Conservation (phyloP, 1,140 invertebrate genomes). For the Oedothorax gibbosus region DNA sequence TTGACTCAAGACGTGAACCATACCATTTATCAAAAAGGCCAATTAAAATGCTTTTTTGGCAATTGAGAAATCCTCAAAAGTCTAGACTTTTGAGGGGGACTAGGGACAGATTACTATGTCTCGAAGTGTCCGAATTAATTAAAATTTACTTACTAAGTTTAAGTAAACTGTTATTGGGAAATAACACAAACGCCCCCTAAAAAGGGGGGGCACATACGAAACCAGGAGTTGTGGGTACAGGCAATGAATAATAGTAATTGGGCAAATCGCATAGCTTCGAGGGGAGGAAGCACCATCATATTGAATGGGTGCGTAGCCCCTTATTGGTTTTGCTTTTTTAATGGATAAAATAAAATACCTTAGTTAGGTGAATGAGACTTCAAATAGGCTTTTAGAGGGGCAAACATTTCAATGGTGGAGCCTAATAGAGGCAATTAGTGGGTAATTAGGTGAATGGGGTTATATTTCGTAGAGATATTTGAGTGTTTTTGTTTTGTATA, state of each 20-base stretch:
- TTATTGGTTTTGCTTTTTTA: too few relatives aligned
- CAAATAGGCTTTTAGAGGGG: constrained; percentile 13
- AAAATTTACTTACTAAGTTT: too few relatives aligned
- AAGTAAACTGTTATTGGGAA: background rate
- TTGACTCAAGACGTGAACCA: too few relatives aligned
- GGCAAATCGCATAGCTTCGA: constrained; percentile 23
- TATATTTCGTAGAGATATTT: background rate
- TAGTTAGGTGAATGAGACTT: background rate
- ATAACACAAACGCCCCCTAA: too few relatives aligned
- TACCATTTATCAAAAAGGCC: too few relatives aligned
- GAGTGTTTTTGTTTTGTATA: background rate
- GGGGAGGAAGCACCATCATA: background rate
- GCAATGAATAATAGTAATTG: constrained; percentile 57
- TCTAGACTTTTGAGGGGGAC: too few relatives aligned
- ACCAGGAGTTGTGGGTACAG: background rate
- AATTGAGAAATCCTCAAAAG: too few relatives aligned
- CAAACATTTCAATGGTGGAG: constrained; percentile 32
- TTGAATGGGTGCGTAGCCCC: background rate
- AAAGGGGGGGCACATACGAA: background rate
- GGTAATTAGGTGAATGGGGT: background rate
- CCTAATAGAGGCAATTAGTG: constrained; percentile 19
- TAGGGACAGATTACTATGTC: too few relatives aligned
- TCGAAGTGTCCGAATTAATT: too few relatives aligned
- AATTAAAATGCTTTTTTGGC: too few relatives aligned
- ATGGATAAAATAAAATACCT: background rate